Base-by-base conservation (phyloP, 2,797 vertebrate genomes). In the Otolemur crassicaudatus region DNA sequence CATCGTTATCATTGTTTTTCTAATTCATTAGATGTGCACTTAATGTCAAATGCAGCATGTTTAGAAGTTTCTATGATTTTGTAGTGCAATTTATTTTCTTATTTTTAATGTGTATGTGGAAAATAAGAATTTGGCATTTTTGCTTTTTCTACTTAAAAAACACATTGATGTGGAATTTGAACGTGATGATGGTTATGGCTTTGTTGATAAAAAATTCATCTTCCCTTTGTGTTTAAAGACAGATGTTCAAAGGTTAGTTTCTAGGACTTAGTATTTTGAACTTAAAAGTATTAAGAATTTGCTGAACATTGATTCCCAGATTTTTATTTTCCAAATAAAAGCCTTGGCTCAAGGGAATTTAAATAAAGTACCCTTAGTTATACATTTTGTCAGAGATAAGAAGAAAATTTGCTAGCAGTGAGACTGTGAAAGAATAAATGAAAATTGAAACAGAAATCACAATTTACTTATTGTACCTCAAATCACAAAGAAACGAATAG, bases 361-460 rank as follows among this genome's bases (percentile, higher is more conserved):
- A 76, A 76, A 85, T 56, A 5, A 76, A 19, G 84, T 63, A 80
- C 2, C 29, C 20, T 87, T 31, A 65, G 37, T 77, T 70, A 46
- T 46, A 75, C 77, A 46, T 84, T 87, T 91, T 93, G 22, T 76
- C 46, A 80, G 11, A 75, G 14, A 49, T 19, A 14, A 80, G 19
- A 31, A 8, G 19, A 65, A 91, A 43, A 27, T 73, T 73, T 76
- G 17, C 17, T 69, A 29, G 34, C 8, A 43, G 7, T 88, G 67
- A 81, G 19, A 27, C 25, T 56, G 11, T 70, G 43, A 70, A 87
- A 87, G 60, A 80, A 85, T 81, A 87, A 87, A 65, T 61, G 29
- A 84, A 56, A 88, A 94, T 11, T 95, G 58, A 84, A 91, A 84
- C n/a, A 76, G 31, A 87, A 90, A 95, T 17, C 11, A n/a, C 53